These are phyloP conservation scores for Cichlasoma orientale DNA, from an alignment of 2,797 vertebrate species.

Conservation along the genomic window DNA sequence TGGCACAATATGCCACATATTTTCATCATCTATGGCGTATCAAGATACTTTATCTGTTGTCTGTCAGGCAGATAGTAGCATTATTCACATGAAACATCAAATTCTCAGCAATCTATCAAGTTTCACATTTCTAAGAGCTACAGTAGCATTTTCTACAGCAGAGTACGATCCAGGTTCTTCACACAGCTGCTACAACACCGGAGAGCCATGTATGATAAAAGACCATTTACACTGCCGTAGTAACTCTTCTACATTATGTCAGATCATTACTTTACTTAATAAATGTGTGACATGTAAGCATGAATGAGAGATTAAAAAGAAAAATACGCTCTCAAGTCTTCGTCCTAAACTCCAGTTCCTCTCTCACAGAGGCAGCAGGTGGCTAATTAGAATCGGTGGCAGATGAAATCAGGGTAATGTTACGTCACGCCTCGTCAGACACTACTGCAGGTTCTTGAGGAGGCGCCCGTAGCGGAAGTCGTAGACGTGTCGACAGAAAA, in stretches of 20 bases:
- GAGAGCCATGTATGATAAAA: conserved; percentile 49
- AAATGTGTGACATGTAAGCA: conserved; percentile 38
- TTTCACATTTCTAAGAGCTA: conserved; percentile 71
- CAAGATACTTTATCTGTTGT: conserved; percentile 37
- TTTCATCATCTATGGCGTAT: conserved; percentile 3
- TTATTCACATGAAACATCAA: conserved; percentile 49
- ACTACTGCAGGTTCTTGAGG: conserved; percentile 98
- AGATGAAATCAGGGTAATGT: conserved; percentile 15
- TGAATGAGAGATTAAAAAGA: conserved; percentile 45
- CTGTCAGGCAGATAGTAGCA: conserved; percentile 38
- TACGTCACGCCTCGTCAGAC: conserved; percentile 15
- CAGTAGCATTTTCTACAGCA: conserved; percentile 73
- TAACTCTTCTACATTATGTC: conserved; percentile 45
- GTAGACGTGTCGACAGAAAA: conserved; percentile 98
- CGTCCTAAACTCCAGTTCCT: conserved; percentile 30
- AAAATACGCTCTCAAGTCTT: conserved; percentile 48
- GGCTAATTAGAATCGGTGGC: conserved; percentile 37
- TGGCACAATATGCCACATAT: background rate
- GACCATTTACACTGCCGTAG: conserved; percentile 43
- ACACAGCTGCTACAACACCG: conserved; percentile 63
- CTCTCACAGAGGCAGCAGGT: conserved; percentile 52
- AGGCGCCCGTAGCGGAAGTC: conserved; percentile 98
- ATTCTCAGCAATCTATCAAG: conserved; percentile 52
- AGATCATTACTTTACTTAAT: conserved; percentile 44
- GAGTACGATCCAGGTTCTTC: conserved; percentile 59